phyloP scores from a whole-genome alignment of 2,888 invertebrate genomes.

The Zaprionus obscuricornis region DNA sequence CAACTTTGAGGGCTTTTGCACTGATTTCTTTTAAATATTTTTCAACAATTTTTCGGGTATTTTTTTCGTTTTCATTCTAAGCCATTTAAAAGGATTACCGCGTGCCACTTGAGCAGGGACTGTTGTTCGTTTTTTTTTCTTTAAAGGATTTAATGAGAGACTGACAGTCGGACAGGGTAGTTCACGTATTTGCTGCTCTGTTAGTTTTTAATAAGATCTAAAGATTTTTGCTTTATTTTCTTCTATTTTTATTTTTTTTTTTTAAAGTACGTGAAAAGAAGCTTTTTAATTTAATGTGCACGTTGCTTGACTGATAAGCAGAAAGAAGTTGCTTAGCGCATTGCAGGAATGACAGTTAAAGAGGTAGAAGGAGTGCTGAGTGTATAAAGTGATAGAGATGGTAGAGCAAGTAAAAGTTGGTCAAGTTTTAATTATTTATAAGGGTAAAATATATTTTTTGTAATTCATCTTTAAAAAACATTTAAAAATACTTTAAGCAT shows the following conservation, averaged over 20 bases:
- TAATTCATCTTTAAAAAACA: no score
- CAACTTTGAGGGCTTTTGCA: constrained; percentile 30
- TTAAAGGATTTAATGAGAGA: constrained; percentile 46
- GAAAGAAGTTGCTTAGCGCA: no score
- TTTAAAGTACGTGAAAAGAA: constrained; percentile 55
- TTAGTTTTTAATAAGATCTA: constrained; percentile 49
- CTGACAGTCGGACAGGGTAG: constrained; percentile 39
- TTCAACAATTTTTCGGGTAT: constrained; percentile 55
- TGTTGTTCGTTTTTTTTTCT: constrained; percentile 28
- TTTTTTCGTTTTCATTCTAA: constrained; percentile 44
- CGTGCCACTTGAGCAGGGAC: constrained; percentile 26
- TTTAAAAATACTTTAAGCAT: no score
- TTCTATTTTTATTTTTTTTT: no score
- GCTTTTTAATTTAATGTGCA: constrained; percentile 61
- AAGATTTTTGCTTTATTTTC: constrained; percentile 2
- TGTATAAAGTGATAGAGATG: no score
- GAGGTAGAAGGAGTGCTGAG: no score
- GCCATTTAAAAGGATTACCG: constrained; percentile 70
- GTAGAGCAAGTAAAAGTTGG: no score
- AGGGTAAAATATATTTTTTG: no score
- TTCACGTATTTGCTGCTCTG: constrained; percentile 24
- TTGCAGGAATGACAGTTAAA: no score
- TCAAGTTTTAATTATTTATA: no score
- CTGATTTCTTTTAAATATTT: constrained; percentile 72
- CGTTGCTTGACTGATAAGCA: constrained; percentile 43